phyloP scores from a whole-genome alignment of 2,797 vertebrate genomes.

The Euthynnus affinis region DNA sequence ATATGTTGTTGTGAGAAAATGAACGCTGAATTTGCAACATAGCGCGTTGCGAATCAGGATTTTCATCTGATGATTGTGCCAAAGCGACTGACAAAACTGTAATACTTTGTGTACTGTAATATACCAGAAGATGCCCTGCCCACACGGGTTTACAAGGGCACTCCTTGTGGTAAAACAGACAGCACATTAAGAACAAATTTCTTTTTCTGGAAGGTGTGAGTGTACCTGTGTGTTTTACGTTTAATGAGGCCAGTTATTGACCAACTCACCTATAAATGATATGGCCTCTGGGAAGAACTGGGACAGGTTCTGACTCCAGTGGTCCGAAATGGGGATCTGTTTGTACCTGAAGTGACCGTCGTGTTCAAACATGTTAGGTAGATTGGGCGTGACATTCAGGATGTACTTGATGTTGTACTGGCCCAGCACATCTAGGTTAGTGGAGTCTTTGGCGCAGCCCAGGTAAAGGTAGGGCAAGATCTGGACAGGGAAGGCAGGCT shows the following conservation, averaged over 20 bases:
- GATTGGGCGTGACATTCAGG: slow-evolving; percentile 98
- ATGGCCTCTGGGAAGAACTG: slow-evolving; percentile 99
- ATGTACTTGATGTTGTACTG: slow-evolving; percentile 99
- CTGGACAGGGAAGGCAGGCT: slow-evolving; percentile 97
- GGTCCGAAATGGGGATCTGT: slow-evolving; percentile 99
- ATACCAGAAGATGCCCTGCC: background rate
- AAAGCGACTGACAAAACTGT: no score
- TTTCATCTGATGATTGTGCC: no score
- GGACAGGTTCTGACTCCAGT: slow-evolving; percentile 99
- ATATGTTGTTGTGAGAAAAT: no score
- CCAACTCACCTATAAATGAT: slow-evolving; percentile 96
- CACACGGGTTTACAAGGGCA: background rate
- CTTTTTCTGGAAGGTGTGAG: background rate
- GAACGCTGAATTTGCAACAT: no score
- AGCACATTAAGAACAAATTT: background rate
- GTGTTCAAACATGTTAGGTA: slow-evolving; percentile 98
- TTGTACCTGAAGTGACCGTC: slow-evolving; percentile 98
- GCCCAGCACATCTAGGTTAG: slow-evolving; percentile 95
- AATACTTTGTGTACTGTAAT: background rate
- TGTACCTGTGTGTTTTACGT: background rate
- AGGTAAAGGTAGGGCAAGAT: slow-evolving; percentile 98
- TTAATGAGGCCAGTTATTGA: background rate
- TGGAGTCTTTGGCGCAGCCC: slow-evolving; percentile 99
- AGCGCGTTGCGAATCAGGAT: no score
- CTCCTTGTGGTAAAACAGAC: slow-evolving; percentile 5